A percentile compares a stretch with the other conserved stretches of the same genome.
These are phyloP conservation scores for Hippocampus kuda DNA, from an alignment of 2,797 vertebrate species.

Conservation along the genomic window DNA sequence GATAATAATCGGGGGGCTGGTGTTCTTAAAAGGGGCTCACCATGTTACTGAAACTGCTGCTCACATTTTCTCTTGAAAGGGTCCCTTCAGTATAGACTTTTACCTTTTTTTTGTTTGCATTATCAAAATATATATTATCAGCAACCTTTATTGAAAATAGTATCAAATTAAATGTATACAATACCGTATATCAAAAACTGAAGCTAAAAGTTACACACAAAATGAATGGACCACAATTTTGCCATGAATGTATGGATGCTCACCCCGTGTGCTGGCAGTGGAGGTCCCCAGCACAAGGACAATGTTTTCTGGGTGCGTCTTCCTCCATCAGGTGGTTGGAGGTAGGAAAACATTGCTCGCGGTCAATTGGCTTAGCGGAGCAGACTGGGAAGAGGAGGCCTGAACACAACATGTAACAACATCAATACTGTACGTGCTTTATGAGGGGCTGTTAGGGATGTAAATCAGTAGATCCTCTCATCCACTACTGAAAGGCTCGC, in stretches of 20 bases:
- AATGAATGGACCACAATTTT: background rate
- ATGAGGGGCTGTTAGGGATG: background rate
- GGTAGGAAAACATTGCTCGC: slow-evolving; percentile 73
- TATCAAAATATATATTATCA: too few relatives aligned
- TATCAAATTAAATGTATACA: background rate
- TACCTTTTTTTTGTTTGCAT: too few relatives aligned
- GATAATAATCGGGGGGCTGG: too few relatives aligned
- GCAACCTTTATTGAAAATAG: too few relatives aligned
- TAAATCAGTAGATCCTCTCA: background rate
- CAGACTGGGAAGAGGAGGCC: slow-evolving; percentile 85
- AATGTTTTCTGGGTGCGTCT: slow-evolving; percentile 72
- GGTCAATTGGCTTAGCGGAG: slow-evolving; percentile 74
- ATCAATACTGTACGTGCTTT: background rate
- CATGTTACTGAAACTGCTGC: too few relatives aligned
- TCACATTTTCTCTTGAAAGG: too few relatives aligned
- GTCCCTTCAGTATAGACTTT: too few relatives aligned
- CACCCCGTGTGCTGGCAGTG: slow-evolving; percentile 84
- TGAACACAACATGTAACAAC: slow-evolving; percentile 33
- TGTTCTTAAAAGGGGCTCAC: too few relatives aligned
- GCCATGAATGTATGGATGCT: background rate
- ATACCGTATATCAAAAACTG: too few relatives aligned
- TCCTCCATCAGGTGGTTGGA: slow-evolving; percentile 76
- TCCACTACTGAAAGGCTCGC: too few relatives aligned
- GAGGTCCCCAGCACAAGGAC: slow-evolving; percentile 81
- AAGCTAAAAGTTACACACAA: background rate